Conservation (phyloP, 2,797 vertebrate species). For the Falco berigora region DNA sequence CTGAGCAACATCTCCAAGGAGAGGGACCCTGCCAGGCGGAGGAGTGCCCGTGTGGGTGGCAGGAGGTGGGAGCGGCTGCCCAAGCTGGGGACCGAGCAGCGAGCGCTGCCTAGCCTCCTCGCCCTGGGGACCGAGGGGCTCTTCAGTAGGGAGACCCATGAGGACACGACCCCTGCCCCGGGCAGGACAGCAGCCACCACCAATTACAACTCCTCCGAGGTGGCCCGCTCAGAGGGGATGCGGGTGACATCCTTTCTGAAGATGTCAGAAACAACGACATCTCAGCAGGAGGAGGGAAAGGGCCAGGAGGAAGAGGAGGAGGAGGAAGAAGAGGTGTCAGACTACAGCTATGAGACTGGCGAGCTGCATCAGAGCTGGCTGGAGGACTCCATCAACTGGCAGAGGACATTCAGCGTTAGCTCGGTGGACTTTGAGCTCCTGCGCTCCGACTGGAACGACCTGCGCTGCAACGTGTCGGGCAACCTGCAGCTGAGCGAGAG, state of each 20-base stretch:
- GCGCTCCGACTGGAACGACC: conserved; percentile 97
- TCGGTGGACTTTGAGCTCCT: conserved; percentile 93
- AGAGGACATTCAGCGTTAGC: conserved; percentile 94
- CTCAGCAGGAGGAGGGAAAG: conserved; percentile 72
- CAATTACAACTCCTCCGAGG: conserved; percentile 71
- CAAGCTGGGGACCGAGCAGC: neutral
- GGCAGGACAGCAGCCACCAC: neutral
- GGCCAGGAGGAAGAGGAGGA: conserved; percentile 73
- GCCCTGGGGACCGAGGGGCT: conserved; percentile 19
- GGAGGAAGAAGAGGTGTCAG: conserved; percentile 77
- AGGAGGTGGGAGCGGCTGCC: neutral
- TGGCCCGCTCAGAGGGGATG: neutral
- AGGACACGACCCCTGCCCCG: neutral
- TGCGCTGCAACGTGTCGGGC: conserved; percentile 95
- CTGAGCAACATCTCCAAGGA: conserved; percentile 66
- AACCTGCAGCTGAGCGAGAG: conserved; percentile 93
- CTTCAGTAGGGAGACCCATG: conserved; percentile 27
- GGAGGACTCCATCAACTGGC: conserved; percentile 96
- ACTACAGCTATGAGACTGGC: conserved; percentile 81
- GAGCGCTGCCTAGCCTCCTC: neutral
- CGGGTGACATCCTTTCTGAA: conserved; percentile 85
- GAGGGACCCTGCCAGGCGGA: conserved; percentile 28
- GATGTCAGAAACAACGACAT: conserved; percentile 77
- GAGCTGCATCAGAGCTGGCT: conserved; percentile 87
- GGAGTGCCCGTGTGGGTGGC: neutral